Conservation (phyloP, 2,888 invertebrate species). For the Drosophila setosimentum region DNA sequence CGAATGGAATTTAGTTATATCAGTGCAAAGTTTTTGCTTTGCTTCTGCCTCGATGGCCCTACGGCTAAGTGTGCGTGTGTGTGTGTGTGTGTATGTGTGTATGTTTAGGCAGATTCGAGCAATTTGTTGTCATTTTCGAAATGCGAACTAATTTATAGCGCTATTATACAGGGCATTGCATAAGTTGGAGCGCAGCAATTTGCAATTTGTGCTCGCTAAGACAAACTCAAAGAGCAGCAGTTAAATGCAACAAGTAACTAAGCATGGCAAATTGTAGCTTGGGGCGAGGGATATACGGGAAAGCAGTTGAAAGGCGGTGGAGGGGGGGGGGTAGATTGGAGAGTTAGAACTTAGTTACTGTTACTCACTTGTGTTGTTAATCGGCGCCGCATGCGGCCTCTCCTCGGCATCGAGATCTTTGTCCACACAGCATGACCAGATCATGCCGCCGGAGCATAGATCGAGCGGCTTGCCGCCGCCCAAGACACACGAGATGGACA, state of each 20-base stretch:
- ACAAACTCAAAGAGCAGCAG: conserved; percentile 33
- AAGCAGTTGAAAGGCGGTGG: conserved; percentile 17
- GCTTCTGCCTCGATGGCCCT: conserved; percentile 37
- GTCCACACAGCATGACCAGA: conserved; percentile 97
- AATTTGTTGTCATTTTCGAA: conserved; percentile 80
- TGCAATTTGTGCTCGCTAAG: conserved; percentile 55
- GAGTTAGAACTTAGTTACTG: conserved; percentile 51
- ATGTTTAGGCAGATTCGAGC: conserved; percentile 50
- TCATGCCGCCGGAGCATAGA: conserved; percentile 96
- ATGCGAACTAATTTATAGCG: conserved; percentile 79
- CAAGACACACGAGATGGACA: conserved; percentile 95
- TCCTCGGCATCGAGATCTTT: conserved; percentile 88
- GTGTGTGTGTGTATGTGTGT: conserved; percentile 25
- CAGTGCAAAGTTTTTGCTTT: conserved; percentile 37
- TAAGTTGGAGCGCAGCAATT: conserved; percentile 77
- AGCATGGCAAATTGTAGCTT: conserved; percentile 16
- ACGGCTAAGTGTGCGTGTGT: conserved; percentile 20
- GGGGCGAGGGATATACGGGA: not conserved
- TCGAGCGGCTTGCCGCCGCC: conserved; percentile 95
- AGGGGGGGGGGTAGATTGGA: too few relatives aligned
- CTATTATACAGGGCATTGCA: conserved; percentile 75
- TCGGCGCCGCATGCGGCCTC: conserved; percentile 87
- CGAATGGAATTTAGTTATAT: conserved; percentile 43
- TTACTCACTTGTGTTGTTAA: conserved; percentile 95
- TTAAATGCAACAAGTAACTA: conserved; percentile 31